phyloP scores from a whole-genome alignment of 2,888 invertebrate genomes.

The Parnassius glacialis region DNA sequence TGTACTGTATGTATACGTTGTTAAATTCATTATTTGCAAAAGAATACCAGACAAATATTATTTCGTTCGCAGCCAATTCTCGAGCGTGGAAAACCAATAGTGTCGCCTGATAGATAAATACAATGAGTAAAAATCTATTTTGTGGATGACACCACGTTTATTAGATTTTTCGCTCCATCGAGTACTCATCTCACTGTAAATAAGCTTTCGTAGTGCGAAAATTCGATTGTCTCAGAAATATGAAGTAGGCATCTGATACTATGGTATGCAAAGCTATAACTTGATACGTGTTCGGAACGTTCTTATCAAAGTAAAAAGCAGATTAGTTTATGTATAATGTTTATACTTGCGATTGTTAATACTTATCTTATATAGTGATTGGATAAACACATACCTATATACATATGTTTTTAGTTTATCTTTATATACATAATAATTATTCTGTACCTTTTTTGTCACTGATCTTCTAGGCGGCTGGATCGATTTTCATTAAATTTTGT shows the following conservation, averaged over 20 bases:
- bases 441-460: no score
- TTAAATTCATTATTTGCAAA: no score
- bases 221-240: conserved; percentile 42
- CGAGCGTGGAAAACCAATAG: conserved; percentile 2
- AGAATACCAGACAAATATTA: background rate
- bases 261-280: background rate
- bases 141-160: conserved; percentile 42
- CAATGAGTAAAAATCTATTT: conserved; percentile 42
- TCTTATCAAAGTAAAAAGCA: no score
- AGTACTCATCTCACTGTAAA: conserved; percentile 49
- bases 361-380: no score
- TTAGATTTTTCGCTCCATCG: conserved; percentile 48
- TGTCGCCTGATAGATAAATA: conserved; percentile 33
- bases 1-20: no score
- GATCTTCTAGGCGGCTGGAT: no score
- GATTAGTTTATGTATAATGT: no score
- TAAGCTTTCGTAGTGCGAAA: conserved; percentile 43
- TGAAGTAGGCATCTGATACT: conserved; percentile 5
- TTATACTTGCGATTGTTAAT: no score
- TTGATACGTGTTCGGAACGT: background rate
- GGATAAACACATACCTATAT: no score
- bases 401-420: no score
- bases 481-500: no score
- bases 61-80: background rate
- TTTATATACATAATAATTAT: no score